Evolutionary conservation across 2,113 vertebrate species (phyloP), one percentile per base, ranked within the genome.

Genomic region (Hemiprocne comata): DNA sequence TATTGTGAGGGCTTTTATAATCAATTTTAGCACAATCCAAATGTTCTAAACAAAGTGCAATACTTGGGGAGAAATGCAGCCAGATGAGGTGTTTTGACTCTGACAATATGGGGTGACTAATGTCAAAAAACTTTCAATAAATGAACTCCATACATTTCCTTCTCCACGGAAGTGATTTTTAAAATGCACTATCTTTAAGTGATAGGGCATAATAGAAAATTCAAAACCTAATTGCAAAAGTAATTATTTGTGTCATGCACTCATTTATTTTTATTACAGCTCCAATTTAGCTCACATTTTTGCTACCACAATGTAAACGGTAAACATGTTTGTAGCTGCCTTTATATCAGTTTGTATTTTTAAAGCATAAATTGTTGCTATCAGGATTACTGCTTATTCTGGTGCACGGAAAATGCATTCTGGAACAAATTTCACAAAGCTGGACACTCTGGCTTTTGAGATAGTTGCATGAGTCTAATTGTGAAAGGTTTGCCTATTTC

Each of bases 171-270:
- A 77, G 21, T 42, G 34, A 90, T 46, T 86, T 86, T 3, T 13
- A 82, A 74, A 51, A 77, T 70, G 11, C 10, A 55, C 11, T 57
- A 33, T 53, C 53, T 90, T 61, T 54, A 74, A 84, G 62, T 65
- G 26, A 50, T 48, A 54, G 13, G 1, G 1, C 15, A 12, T 78
- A 90, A 79, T 8, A 73, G 55, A 84, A 90, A 69, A 86, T 38
- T 48, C 72, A 80, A 94, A 76, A 77, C 73, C 50, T 83, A 93
- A 77, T 60, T 93, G 62, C 44, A 87, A 61, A 80, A 71, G 31
- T n/a, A 89, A 91, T 91, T 80, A 89, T 66, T 90, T 66, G 31
- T 91, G 78, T 83, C 82, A 55, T 44, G 36, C 51, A 83, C 64
- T 69, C 62, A 42, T 88, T 95, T 82, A 33, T 48, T 93, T 88